phyloP scores from a whole-genome alignment of 2,888 invertebrate genomes.

The Andrena camellia region DNA sequence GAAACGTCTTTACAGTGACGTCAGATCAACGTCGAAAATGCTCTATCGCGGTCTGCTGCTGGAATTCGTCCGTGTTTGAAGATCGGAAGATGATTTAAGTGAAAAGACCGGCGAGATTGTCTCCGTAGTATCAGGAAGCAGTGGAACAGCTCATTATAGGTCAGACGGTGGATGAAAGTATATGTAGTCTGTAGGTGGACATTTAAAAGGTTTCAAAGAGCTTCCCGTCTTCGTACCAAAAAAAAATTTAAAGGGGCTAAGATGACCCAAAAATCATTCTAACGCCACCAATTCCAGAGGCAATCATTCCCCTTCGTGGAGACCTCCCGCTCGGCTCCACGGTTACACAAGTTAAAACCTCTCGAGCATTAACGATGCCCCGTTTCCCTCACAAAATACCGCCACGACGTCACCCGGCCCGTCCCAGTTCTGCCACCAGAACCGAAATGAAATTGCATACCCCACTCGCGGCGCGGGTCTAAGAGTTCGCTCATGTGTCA shows the following conservation, averaged over 20 bases:
- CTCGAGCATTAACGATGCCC: constrained; percentile 21
- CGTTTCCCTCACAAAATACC: constrained; percentile 2
- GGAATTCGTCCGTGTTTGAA: background rate
- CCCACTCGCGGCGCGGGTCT: constrained; percentile 27
- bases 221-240: no score
- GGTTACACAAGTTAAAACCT: background rate
- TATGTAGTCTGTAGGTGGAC: no score
- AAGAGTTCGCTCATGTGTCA: constrained; percentile 63
- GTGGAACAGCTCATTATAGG: no score
- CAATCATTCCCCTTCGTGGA: background rate
- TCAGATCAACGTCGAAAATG: constrained; percentile 12
- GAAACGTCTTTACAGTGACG: constrained; percentile 41
- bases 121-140: background rate
- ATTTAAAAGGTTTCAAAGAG: no score
- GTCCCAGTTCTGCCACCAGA: background rate
- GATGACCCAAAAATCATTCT: no score
- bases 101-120: background rate
- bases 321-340: background rate
- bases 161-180: no score
- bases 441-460: constrained; percentile 57
- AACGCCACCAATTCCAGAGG: no score
- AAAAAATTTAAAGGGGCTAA: no score
- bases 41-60: background rate
- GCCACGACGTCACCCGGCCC: no score
- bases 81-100: background rate